A percentile compares a stretch with the other conserved stretches of the same genome.
These are phyloP conservation scores for Hylaeus anthracinus DNA, from an alignment of 1,140 invertebrate genomes.

Conservation along the genomic window DNA sequence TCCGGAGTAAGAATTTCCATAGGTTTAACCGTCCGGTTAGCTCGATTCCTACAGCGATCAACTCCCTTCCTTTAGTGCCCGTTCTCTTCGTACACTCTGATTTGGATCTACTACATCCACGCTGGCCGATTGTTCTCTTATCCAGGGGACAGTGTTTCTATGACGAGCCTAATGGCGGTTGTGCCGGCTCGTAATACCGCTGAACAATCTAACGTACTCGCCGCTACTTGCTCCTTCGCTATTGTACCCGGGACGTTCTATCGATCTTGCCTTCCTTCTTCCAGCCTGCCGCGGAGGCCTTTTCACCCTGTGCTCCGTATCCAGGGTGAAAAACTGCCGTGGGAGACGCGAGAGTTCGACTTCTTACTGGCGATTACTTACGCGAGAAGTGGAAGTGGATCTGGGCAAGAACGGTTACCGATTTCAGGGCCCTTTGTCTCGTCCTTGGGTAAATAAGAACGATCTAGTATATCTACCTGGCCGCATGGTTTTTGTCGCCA, in stretches of 20 bases:
- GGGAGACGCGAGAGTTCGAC: slow-evolving; percentile 18
- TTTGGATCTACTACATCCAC: background rate
- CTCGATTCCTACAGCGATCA: slow-evolving; percentile 6
- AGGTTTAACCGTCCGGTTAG: slow-evolving; percentile 26
- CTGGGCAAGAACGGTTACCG: slow-evolving; percentile 37
- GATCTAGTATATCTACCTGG: background rate
- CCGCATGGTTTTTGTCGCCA: background rate
- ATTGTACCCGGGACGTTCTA: slow-evolving; percentile 68
- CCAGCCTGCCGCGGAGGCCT: background rate
- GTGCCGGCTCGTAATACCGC: slow-evolving; percentile 62
- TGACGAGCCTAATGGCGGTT: slow-evolving; percentile 64
- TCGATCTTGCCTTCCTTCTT: slow-evolving; percentile 58
- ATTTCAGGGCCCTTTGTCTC: slow-evolving; percentile 4
- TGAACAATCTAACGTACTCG: slow-evolving; percentile 66
- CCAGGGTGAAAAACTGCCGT: slow-evolving; percentile 29
- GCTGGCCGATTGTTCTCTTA: slow-evolving; percentile 29
- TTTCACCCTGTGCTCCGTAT: background rate
- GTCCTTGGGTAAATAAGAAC: slow-evolving; percentile 31
- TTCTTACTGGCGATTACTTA: slow-evolving; percentile 54
- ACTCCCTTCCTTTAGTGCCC: background rate
- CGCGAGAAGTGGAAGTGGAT: slow-evolving; percentile 23
- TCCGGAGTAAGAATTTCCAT: slow-evolving; percentile 50
- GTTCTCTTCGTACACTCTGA: background rate
- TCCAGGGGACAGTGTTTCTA: slow-evolving; percentile 56
- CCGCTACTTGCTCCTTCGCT: slow-evolving; percentile 52